Evolutionary conservation across 2,888 invertebrate genomes (phyloP).

Genomic region (Polietes domitor): DNA sequence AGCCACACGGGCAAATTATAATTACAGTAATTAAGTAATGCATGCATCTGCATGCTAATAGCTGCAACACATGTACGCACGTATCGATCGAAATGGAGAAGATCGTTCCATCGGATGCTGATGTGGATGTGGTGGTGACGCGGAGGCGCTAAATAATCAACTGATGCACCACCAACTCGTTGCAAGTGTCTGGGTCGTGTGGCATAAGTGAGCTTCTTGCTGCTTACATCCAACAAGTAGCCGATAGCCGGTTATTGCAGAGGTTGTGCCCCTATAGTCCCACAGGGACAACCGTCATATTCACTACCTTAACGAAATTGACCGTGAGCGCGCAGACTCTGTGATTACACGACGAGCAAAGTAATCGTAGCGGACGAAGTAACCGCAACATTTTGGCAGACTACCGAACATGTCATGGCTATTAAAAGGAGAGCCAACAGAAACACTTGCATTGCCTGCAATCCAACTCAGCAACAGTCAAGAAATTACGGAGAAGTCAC

Average conservation of each 20-base stretch:
- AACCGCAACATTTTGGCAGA: background rate
- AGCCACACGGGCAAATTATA: conserved; percentile 30
- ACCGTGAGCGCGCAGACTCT: conserved; percentile 50
- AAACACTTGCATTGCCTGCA: background rate
- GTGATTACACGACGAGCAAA: conserved; percentile 33
- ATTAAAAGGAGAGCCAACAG: background rate
- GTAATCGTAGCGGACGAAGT: background rate
- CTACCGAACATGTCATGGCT: conserved; percentile 23
- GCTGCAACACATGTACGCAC: background rate
- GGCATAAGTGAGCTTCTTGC: conserved; percentile 57
- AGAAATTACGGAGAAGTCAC: too few species aligned
- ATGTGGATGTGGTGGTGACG: conserved; percentile 4
- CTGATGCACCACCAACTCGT: background rate
- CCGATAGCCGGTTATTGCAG: background rate
- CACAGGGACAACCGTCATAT: conserved; percentile 9
- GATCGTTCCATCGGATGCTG: conserved; percentile 3
- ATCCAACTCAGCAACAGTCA: background rate
- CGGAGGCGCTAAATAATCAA: conserved; percentile 60
- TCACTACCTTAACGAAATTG: conserved; percentile 43
- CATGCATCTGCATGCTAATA: conserved; percentile 29
- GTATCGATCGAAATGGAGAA: background rate
- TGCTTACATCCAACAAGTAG: conserved; percentile 14
- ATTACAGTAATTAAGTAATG: conserved; percentile 55
- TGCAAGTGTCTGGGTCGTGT: conserved; percentile 56
- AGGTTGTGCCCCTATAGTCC: background rate